A percentile compares a stretch with the other conserved stretches of the same genome.
Evolutionary conservation across 2,888 invertebrate genomes (phyloP).

Genomic region (Acanthosoma haemorrhoidale): DNA sequence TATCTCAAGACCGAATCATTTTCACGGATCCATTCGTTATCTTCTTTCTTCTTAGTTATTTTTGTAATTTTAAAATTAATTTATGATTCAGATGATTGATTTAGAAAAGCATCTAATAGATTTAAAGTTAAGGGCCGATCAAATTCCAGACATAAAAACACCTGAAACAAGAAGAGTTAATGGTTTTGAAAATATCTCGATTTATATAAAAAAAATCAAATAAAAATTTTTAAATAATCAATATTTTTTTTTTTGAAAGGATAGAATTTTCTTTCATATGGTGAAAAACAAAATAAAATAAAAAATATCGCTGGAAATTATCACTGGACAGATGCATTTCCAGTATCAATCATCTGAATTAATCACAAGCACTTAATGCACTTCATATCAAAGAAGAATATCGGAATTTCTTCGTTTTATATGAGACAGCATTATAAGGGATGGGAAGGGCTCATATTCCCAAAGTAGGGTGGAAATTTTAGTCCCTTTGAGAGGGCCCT

Average conservation of each 20-base stretch:
- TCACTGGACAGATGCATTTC: neutral
- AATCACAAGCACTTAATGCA: neutral
- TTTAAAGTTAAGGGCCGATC: neutral
- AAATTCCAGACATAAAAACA: slow-evolving; percentile 13
- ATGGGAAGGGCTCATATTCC: slow-evolving; percentile 17
- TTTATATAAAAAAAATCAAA: slow-evolving; percentile 1
- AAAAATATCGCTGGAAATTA: neutral
- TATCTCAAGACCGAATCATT: neutral
- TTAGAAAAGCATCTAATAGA: neutral
- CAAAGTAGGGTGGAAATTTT: slow-evolving; percentile 2
- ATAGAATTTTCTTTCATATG: neutral
- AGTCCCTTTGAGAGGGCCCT: slow-evolving; percentile 18
- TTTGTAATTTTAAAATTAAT: neutral
- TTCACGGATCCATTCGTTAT: neutral
- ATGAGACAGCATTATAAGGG: slow-evolving; percentile 7
- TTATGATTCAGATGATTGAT: slow-evolving; percentile 10
- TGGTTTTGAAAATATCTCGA: slow-evolving; percentile 7
- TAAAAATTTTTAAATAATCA: neutral
- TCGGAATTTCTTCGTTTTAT: slow-evolving; percentile 3
- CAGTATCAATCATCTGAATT: slow-evolving; percentile 2
- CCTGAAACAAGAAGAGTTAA: slow-evolving; percentile 12
- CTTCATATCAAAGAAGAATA: neutral
- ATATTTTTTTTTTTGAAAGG: neutral
- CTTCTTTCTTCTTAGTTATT: neutral
- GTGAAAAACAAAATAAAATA: neutral